A percentile compares a stretch with the other conserved stretches of the same genome.
These are phyloP conservation scores for Pandemis cinnamomeana DNA, from an alignment of 2,888 invertebrate species.

Conservation along the genomic window DNA sequence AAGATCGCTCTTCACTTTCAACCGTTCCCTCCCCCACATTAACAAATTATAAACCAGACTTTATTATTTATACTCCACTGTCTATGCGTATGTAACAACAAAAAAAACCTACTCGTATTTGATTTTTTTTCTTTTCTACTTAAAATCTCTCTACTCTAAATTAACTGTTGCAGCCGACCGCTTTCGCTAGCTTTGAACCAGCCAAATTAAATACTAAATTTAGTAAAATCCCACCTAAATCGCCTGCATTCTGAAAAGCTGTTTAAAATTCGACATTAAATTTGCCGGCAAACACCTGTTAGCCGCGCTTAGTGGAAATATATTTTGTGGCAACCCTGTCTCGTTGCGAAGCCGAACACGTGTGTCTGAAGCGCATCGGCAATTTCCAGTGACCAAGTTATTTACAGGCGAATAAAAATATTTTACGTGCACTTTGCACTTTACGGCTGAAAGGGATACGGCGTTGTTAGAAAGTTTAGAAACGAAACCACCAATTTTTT, in stretches of 20 bases:
- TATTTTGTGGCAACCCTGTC: conserved; percentile 20
- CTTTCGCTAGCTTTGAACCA: background rate
- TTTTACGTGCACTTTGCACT: conserved; percentile 23
- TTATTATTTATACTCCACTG: too few relatives aligned
- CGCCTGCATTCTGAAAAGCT: background rate
- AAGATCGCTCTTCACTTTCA: too few relatives aligned
- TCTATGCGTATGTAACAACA: background rate
- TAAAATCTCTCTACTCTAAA: background rate
- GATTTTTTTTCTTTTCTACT: background rate
- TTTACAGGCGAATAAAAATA: conserved; percentile 34
- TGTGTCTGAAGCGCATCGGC: conserved; percentile 39
- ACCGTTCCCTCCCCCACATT: too few relatives aligned
- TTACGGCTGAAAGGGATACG: background rate
- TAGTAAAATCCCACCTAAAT: background rate
- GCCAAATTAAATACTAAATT: conserved; percentile 1
- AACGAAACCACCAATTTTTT: background rate
- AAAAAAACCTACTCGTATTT: background rate
- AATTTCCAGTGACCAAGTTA: conserved; percentile 33
- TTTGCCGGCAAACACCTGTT: conserved; percentile 14
- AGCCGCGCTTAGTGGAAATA: conserved; percentile 4
- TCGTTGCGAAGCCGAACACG: conserved; percentile 26
- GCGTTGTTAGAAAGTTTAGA: background rate
- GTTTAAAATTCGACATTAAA: conserved; percentile 8
- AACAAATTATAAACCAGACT: too few relatives aligned
- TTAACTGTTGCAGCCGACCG: background rate